Conservation (phyloP, 2,113 vertebrate genomes). For the Pelodiscus sinensis region DNA sequence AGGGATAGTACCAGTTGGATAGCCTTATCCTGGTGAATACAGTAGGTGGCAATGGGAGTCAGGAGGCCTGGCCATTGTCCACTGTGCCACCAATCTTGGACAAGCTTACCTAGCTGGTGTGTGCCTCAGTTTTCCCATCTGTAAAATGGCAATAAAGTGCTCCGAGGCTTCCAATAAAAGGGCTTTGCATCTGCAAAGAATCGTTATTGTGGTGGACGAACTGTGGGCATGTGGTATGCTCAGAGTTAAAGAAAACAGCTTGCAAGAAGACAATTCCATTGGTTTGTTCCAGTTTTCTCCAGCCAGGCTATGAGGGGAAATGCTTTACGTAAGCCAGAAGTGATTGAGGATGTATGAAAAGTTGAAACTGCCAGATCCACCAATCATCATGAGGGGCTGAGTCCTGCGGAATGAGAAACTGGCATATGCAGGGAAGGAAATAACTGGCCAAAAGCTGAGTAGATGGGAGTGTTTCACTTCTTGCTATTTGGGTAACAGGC, state of each 20-base stretch:
- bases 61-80: not conserved
- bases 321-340: not conserved
- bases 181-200: not conserved
- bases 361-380: not conserved
- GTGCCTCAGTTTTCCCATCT: not conserved
- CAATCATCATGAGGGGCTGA: not conserved
- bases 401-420: not conserved
- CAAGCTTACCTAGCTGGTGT: not conserved
- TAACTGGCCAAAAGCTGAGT: not conserved
- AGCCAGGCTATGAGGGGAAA: fast-evolving
- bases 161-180: fast-evolving
- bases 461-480: not conserved
- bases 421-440: not conserved
- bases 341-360: not conserved
- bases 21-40: not conserved
- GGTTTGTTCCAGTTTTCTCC: fast-evolving
- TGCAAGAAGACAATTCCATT: not conserved
- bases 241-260: not conserved
- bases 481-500: not conserved
- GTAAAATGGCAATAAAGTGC: not conserved
- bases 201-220: not conserved
- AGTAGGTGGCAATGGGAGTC: not conserved
- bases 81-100: not conserved
- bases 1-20: fast-evolving
- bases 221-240: not conserved